Percentiles rank a stretch among this genome's conserved stretches.
These are phyloP conservation scores for Triops longicaudatus DNA, from an alignment of 1,140 invertebrate species.

Conservation along the genomic window DNA sequence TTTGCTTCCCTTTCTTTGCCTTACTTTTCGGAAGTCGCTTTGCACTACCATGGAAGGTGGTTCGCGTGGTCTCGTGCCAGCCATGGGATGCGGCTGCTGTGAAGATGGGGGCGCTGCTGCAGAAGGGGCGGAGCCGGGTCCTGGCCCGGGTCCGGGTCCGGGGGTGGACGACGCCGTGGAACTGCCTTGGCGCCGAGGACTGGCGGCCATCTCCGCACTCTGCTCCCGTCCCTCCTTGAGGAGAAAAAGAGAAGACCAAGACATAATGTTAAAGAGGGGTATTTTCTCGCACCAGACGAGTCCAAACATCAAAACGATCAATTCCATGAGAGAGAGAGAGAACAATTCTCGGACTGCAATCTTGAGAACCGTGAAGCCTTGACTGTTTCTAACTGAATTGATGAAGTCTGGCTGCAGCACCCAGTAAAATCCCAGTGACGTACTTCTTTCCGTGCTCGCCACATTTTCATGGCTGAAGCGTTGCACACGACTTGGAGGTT, in stretches of 20 bases:
- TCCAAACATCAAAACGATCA: neutral
- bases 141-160: constrained; percentile 40
- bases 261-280: neutral
- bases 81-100: neutral
- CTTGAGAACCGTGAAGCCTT: neutral
- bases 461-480: neutral
- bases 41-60: constrained; percentile 80
- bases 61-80: constrained; percentile 34
- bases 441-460: neutral
- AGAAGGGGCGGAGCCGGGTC: constrained; percentile 42
- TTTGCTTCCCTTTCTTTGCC: neutral
- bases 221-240: constrained; percentile 30
- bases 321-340: neutral
- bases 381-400: neutral
- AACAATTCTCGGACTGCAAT: no score
- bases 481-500: neutral
- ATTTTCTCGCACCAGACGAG: neutral
- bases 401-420: neutral
- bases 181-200: constrained; percentile 64
- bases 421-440: neutral
- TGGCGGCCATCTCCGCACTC: constrained; percentile 65
- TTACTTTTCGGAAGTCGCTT: constrained; percentile 84
- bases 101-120: constrained; percentile 6
- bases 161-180: constrained; percentile 33
- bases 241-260: constrained; percentile 23